A percentile compares a stretch with the other conserved stretches of the same genome.
Conservation (phyloP, 2,113 vertebrate species). For the Prochilodus magdalenae region DNA sequence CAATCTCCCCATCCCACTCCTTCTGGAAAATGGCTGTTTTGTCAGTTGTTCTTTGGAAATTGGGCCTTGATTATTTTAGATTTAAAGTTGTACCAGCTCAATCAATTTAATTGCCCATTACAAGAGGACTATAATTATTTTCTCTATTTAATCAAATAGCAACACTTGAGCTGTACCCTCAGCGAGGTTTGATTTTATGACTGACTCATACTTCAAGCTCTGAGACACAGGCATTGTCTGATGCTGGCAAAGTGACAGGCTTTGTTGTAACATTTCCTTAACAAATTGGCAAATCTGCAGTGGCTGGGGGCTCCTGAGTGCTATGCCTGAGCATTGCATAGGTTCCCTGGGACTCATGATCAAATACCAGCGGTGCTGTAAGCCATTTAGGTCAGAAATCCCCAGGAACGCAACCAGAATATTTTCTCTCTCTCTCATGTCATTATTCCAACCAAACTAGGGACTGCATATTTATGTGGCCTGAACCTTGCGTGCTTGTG, state of each 20-base stretch:
- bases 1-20: constrained; percentile 20
- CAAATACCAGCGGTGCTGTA: constrained; percentile 6
- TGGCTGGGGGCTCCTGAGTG: neutral
- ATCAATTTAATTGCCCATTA: constrained; percentile 43
- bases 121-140: constrained; percentile 46
- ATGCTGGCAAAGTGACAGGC: constrained; percentile 20
- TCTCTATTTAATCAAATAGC: constrained; percentile 44
- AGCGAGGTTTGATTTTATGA: constrained; percentile 33
- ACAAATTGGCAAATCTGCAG: constrained; percentile 11
- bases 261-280: constrained; percentile 23
- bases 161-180: constrained; percentile 36
- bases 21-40: constrained; percentile 21
- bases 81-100: constrained; percentile 43
- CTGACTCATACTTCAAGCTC: constrained; percentile 34
- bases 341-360: neutral
- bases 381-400: neutral
- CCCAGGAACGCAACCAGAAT: neutral
- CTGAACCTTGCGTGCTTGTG: too few relatives aligned
- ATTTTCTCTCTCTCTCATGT: neutral
- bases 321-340: neutral
- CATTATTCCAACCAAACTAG: neutral
- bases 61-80: constrained; percentile 26
- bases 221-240: constrained; percentile 20
- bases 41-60: constrained; percentile 37
- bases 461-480: neutral